Evolutionary conservation across 1,140 invertebrate genomes (phyloP), one percentile per base, ranked within the genome.

Genomic region (Orchestia grillus): DNA sequence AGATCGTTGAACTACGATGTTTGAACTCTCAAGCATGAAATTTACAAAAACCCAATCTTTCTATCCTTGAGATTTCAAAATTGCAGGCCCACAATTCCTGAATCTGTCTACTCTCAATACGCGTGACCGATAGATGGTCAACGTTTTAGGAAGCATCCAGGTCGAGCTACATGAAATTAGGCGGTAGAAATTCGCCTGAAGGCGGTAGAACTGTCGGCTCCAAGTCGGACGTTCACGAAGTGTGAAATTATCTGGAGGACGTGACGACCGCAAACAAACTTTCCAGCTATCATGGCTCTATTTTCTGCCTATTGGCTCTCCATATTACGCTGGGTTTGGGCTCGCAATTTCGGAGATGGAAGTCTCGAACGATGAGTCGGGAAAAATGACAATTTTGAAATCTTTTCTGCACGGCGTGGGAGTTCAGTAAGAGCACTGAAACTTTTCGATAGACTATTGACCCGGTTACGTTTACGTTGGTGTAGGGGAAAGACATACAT

Each of bases 281-380:
- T 44, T 44, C 90, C 40, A 44, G 41, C 90, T 44, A 92, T 92
- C n/a, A 92, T 92, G 36, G 90, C 90, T 43, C 90, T 92, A 92
- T 92, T 92, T 92, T 92, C 90, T 44, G 90, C 90, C 43, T 44
- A 92, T 92, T 44, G 41, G 44, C 90, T 44, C 23, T 43, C 90
- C 43, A 44, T 92, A 92, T 92, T 41, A 87, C 87, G 87, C 87
- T 53, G 47, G 47, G 47, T 53, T 53, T 53, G 47, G 47, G 47
- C 47, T 53, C 19, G 47, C 47, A 53, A 53, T 53, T 53, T 53
- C 47, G 47, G 6, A 53, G 47, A 53, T 53, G 19, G 47, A 53
- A 53, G 47, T 53, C 19, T 53, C 47, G 47, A 53, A 19, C 47
- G 6, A 53, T 53, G 47, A 53, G 47, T 53, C 19, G 47, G 47